Evolutionary conservation across 1,140 invertebrate genomes (phyloP), one percentile per base, ranked within the genome.

Genomic region (Zophobas morio): DNA sequence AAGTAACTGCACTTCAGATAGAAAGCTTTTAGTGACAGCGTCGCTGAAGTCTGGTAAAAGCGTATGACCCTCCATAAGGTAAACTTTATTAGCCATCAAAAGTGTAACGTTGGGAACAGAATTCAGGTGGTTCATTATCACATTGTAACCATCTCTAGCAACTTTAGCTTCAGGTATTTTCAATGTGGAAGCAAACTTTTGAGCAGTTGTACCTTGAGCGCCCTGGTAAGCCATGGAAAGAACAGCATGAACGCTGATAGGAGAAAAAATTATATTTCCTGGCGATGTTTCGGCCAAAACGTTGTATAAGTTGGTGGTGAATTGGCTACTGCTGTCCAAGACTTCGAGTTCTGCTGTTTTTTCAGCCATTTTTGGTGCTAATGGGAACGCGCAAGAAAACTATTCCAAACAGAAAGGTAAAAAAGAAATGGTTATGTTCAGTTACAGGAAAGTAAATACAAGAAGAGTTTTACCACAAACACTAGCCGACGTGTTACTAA

Each of bases 11-110:
- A 89, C 86, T 63, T 88, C 87, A 0, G 90, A 88, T 33, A 87
- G 72, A 79, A 92, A 83, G 6, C 79, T 75, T 54, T 79, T 76
- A 2, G 40, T 63, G 20, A 75, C 78, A 4, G 78, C 76, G 2
- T 37, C 77, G 53, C 86, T 80, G 82, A 91, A 94, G 6, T 84
- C 80, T 3, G 84, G 42, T 40, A 88, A 84, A 5, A 94, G 53
- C 54, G 84, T 75, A 76, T 89, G 86, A 35, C 85, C 86, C 47
- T 89, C 77, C 76, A 89, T 87, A 2, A 66, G 80, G 79, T 89
- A 95, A 49, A 94, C 84, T 72, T 90, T 89, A 82, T 94, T 94
- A 3, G 91, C 90, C 75, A 92, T 86, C 53, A 88, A 86, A 1
- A 94, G 82, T 33, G 89, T 88, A n/a, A 90, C 84, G 76, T 85